Conservation (phyloP, 2,113 vertebrate genomes). For the Gymnobelideus leadbeateri region DNA sequence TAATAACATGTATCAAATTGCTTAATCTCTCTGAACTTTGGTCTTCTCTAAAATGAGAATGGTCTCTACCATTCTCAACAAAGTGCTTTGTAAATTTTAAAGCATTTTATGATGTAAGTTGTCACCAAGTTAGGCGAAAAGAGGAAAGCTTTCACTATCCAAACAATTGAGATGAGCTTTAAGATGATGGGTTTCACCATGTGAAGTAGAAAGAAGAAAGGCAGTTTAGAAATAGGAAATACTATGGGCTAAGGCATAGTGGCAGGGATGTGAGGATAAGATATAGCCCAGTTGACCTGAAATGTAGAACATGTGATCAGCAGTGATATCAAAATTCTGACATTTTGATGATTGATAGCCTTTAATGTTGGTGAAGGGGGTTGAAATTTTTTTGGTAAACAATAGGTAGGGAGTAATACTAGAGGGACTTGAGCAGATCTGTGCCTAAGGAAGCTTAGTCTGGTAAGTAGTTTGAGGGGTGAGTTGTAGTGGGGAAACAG, state of each 20-base stretch:
- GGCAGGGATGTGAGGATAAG: not conserved
- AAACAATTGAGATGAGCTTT: not conserved
- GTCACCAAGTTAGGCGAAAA: too few relatives aligned
- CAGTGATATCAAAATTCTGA: not conserved
- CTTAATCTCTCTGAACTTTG: too few relatives aligned
- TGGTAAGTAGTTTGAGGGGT: not conserved
- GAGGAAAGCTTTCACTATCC: too few relatives aligned
- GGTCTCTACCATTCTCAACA: not conserved
- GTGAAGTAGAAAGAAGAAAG: not conserved
- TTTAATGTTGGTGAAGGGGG: not conserved
- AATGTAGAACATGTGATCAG: not conserved
- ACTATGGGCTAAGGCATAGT: not conserved
- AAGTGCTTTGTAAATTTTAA: not conserved
- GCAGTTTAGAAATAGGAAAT: not conserved
- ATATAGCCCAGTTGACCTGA: not conserved
- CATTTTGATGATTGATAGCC: not conserved
- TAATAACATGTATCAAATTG: not conserved
- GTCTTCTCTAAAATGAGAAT: too few relatives aligned
- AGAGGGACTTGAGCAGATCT: not conserved
- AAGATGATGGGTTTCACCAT: not conserved
- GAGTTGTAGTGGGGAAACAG: not conserved
- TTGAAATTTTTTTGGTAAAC: not conserved
- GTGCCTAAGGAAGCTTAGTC: not conserved
- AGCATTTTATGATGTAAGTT: not conserved
- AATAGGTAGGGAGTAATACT: not conserved